Percentiles rank a stretch among this genome's conserved stretches.
These are phyloP conservation scores for Noctua janthe DNA, from an alignment of 2,888 invertebrate species.

Conservation along the genomic window DNA sequence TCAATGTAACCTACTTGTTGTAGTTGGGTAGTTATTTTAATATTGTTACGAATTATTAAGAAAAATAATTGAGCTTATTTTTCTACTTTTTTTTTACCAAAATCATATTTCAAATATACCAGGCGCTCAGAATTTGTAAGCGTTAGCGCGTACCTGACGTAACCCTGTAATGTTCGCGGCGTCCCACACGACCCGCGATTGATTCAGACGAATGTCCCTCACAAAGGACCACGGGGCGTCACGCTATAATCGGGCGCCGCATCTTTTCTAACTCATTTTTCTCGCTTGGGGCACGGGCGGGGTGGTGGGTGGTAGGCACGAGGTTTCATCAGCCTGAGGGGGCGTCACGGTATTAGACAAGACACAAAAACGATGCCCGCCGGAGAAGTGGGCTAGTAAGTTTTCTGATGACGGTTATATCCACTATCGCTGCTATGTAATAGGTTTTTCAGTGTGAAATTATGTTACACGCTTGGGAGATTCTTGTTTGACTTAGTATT, in stretches of 20 bases:
- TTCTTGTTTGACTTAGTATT: slow-evolving; percentile 34
- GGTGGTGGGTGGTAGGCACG: slow-evolving; percentile 69
- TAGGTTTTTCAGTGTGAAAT: slow-evolving; percentile 70
- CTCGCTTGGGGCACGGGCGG: slow-evolving; percentile 83
- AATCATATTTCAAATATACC: slow-evolving; percentile 60
- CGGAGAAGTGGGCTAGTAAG: slow-evolving; percentile 86
- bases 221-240: slow-evolving; percentile 85
- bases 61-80: neutral
- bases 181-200: slow-evolving; percentile 82
- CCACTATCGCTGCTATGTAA: slow-evolving; percentile 71
- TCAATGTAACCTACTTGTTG: slow-evolving; percentile 6
- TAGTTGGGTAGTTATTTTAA: slow-evolving; percentile 5
- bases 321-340: slow-evolving; percentile 85
- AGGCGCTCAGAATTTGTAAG: slow-evolving; percentile 74
- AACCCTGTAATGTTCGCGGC: slow-evolving; percentile 76
- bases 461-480: slow-evolving; percentile 49
- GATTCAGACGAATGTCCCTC: slow-evolving; percentile 87
- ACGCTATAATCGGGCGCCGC: slow-evolving; percentile 89
- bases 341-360: slow-evolving; percentile 90
- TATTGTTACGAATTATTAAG: neutral
- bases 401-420: slow-evolving; percentile 83
- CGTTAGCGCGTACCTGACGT: slow-evolving; percentile 73
- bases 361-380: slow-evolving; percentile 89
- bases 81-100: neutral
- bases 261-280: slow-evolving; percentile 91